These are phyloP conservation scores for Pygocentrus nattereri DNA, from an alignment of 2,797 vertebrate species.

Conservation along the genomic window DNA sequence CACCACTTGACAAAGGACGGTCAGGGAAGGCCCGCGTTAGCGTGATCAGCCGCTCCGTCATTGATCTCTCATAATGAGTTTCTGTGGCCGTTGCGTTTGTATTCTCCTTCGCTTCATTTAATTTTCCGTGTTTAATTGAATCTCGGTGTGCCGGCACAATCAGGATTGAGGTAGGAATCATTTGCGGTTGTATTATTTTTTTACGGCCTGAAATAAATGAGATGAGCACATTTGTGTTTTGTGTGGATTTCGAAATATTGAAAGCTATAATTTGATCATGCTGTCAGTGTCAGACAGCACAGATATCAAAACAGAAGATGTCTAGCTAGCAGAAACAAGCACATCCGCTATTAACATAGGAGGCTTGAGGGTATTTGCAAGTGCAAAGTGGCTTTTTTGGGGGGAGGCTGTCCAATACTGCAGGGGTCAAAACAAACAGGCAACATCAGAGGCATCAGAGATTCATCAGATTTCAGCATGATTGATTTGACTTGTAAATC, in stretches of 20 bases:
- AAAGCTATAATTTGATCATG: neutral
- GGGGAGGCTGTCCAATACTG: no score
- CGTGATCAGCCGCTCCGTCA: slow-evolving; percentile 28
- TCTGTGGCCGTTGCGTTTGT: slow-evolving; percentile 41
- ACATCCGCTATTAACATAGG: no score
- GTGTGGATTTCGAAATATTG: neutral
- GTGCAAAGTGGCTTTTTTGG: no score
- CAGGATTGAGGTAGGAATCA: slow-evolving; percentile 13
- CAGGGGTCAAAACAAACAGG: no score
- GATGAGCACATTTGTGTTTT: slow-evolving; percentile 10
- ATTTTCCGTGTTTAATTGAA: slow-evolving; percentile 55
- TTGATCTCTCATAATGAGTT: slow-evolving; percentile 63
- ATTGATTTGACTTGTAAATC: no score
- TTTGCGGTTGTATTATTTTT: slow-evolving; percentile 12
- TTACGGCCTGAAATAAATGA: slow-evolving; percentile 12
- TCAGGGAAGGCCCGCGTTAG: slow-evolving; percentile 29
- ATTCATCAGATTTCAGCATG: no score
- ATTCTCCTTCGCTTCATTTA: slow-evolving; percentile 29
- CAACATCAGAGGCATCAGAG: no score
- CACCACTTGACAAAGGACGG: slow-evolving; percentile 40
- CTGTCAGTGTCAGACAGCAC: neutral
- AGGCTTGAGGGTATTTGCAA: no score
- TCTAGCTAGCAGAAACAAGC: neutral
- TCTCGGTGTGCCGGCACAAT: slow-evolving; percentile 40
- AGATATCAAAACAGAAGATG: neutral